Evolutionary conservation across 2,113 vertebrate species (phyloP).

Genomic region (Pimephales promelas): DNA sequence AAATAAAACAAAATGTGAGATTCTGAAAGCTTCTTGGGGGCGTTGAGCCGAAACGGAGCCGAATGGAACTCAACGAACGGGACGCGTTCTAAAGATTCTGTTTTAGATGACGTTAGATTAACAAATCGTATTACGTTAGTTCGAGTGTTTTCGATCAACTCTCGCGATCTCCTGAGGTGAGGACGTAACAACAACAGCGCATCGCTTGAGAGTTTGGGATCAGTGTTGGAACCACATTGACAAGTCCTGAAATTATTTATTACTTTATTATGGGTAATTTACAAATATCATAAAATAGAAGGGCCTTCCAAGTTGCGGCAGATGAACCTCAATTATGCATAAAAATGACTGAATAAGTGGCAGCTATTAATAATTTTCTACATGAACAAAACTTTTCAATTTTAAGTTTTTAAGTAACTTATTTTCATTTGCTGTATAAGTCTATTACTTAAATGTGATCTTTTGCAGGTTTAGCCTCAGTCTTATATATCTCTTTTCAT

Average conservation of each 20-base stretch:
- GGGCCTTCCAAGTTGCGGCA: background rate
- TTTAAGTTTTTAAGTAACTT: background rate
- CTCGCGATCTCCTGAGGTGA: background rate
- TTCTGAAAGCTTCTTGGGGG: background rate
- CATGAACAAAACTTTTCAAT: too few relatives aligned
- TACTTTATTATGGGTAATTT: background rate
- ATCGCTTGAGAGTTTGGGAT: background rate
- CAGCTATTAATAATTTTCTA: background rate
- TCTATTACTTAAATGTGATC: background rate
- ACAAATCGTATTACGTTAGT: background rate
- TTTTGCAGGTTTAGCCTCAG: slow-evolving; percentile 78
- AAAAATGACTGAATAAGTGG: too few relatives aligned
- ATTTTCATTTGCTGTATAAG: background rate
- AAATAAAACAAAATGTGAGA: background rate
- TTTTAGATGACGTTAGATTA: background rate
- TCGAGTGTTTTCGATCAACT: background rate
- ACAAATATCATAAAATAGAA: background rate
- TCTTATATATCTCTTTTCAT: slow-evolving; percentile 81
- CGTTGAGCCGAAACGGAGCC: background rate
- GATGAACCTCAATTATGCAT: too few relatives aligned
- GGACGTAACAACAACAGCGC: background rate
- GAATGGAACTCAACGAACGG: background rate
- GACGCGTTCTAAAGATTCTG: background rate
- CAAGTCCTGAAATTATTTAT: background rate
- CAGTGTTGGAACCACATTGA: background rate